Percentiles rank a stretch among this genome's conserved stretches.
phyloP scores from a whole-genome alignment of 1,140 invertebrate species.

The Musca domestica region DNA sequence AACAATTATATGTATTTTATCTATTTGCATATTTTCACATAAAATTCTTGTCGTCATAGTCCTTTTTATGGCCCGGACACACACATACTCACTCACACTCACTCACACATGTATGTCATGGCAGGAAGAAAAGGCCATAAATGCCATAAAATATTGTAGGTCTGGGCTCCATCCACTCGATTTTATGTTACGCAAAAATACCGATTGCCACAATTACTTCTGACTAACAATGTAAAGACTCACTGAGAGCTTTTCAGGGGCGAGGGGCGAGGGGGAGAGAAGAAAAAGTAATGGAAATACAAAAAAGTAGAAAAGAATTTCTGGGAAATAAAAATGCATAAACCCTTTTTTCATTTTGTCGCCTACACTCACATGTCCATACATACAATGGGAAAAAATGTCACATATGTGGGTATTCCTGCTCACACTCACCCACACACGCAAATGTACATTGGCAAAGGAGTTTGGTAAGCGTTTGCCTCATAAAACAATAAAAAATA shows the following conservation, averaged over 20 bases:
- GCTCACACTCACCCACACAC: not conserved
- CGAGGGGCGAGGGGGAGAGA: too few species aligned
- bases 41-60: not conserved
- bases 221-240: not conserved
- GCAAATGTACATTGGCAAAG: not conserved
- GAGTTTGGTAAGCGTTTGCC: not conserved
- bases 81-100: not conserved
- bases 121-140: not conserved
- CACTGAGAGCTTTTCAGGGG: too few species aligned
- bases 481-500: slow-evolving; percentile 18
- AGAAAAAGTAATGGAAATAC: too few species aligned
- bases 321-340: not conserved
- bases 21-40: too few species aligned
- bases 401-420: too few species aligned
- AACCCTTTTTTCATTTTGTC: slow-evolving; percentile 12
- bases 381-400: too few species aligned
- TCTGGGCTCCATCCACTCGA: too few species aligned
- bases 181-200: not conserved
- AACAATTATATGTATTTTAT: too few species aligned
- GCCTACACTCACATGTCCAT: not conserved
- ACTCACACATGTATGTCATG: not conserved
- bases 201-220: slow-evolving; percentile 12
- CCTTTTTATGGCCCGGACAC: not conserved
- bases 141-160: not conserved
- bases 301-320: too few species aligned